A percentile compares a stretch with the other conserved stretches of the same genome.
Evolutionary conservation across 1,140 invertebrate species (phyloP).

Genomic region (Dinoponera quadriceps): DNA sequence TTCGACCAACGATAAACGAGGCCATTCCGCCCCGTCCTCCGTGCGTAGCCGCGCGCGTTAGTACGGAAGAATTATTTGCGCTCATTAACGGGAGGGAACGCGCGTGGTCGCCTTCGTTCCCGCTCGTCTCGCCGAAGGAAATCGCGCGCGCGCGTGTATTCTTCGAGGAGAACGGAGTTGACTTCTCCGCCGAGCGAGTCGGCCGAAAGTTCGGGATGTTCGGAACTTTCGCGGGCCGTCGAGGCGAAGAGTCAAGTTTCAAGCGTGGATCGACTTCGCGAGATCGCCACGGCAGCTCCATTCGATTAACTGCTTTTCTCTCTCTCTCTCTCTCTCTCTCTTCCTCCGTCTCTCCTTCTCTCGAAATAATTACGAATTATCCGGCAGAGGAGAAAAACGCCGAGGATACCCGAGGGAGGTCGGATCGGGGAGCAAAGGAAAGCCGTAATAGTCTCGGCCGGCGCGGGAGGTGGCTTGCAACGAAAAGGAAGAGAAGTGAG

Average conservation of each 20-base stretch:
- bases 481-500: constrained; percentile 72
- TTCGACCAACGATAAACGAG: constrained; percentile 54
- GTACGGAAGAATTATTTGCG: constrained; percentile 58
- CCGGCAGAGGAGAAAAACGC: background rate
- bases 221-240: background rate
- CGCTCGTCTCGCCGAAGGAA: background rate
- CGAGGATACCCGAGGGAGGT: background rate
- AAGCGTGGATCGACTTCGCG: background rate
- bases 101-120: background rate
- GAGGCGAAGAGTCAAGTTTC: constrained; percentile 6
- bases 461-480: constrained; percentile 55
- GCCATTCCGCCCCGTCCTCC: background rate
- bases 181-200: background rate
- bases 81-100: constrained; percentile 62
- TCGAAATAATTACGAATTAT: constrained; percentile 61
- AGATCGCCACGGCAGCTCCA: background rate
- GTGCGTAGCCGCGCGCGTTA: background rate
- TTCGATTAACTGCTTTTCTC: constrained; percentile 24
- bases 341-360: background rate
- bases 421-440: constrained; percentile 22
- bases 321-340: too few relatives aligned
- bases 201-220: background rate
- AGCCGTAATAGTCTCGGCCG: constrained; percentile 54
- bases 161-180: background rate
- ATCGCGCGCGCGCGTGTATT: background rate